Evolutionary conservation across 1,140 invertebrate genomes (phyloP), one percentile per base, ranked within the genome.

Genomic region (Lycorma delicatula): DNA sequence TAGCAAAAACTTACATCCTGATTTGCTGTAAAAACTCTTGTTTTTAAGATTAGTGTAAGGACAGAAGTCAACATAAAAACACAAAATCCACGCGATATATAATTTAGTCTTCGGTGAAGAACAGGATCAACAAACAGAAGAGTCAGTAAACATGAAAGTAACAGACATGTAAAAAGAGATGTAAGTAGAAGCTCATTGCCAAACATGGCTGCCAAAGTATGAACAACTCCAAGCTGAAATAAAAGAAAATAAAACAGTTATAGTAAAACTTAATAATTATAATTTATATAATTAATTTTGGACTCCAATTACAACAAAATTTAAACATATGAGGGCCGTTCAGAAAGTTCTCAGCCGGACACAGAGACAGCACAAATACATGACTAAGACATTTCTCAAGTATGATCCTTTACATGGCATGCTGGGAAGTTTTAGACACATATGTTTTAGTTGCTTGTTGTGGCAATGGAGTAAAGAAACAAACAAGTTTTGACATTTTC

Each of bases 101-200:
- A 27, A 26, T 36, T 41, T 38, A 29, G 50, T n/a, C 53, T 16
- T 7, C n/a, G 20, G 11, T 73, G 63, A 50, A 77, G 61, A 44
- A 69, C 49, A 34, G 69, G 66, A 54, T 75, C 71, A 26, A 70
- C 47, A 56, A 67, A 54, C 67, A 71, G 59, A 54, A 66, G 58
- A 57, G 63, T 60, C 46, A 59, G 31, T 20, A 54, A 23, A 4
- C 60, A 60, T 3, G 63, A 58, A 5, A 76, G 56, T n/a, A 76
- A 51, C 11, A 77, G 64, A 11, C 70, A 78, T 0, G 75, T 68
- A 36, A 82, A 86, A 46, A 89, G 68, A 0, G 87, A 91, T 7
- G 79, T 79, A 29, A 88, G 69, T 47, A 90, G 70, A 73, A 89
- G 81, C 58, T 81, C 58, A 80, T 80, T 72, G 68, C 80, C 71